Evolutionary conservation across 2,797 vertebrate species (phyloP).

Genomic region (Crenuchus spilurus): DNA sequence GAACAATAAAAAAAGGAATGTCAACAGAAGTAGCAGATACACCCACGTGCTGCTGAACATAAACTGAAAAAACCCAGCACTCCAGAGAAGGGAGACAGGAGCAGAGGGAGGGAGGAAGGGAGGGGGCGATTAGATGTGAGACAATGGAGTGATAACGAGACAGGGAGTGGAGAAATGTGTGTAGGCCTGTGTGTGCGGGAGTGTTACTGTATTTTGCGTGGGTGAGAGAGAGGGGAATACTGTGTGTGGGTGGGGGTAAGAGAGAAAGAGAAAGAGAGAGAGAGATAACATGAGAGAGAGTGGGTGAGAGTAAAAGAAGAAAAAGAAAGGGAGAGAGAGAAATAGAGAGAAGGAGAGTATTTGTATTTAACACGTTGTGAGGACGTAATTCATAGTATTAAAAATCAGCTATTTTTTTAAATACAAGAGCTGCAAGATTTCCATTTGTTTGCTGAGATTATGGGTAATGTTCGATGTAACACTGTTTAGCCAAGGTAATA

Average conservation of each 20-base stretch:
- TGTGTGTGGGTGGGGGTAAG: slow-evolving; percentile 29
- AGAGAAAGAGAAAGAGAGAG: slow-evolving; percentile 28
- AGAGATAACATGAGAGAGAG: neutral
- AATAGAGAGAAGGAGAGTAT: neutral
- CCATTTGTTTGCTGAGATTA: neutral
- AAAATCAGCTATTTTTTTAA: too few relatives aligned
- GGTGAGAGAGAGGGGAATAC: slow-evolving; percentile 21
- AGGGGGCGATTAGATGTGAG: slow-evolving; percentile 40
- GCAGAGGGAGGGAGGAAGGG: slow-evolving; percentile 4
- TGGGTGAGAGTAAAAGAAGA: slow-evolving; percentile 19
- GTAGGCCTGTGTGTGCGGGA: neutral
- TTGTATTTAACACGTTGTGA: neutral
- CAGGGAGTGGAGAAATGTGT: slow-evolving; percentile 25
- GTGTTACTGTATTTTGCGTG: slow-evolving; percentile 10
- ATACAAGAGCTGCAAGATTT: too few relatives aligned
- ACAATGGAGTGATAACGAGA: slow-evolving; percentile 56
- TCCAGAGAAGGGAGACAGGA: slow-evolving; percentile 38
- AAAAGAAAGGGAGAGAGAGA: neutral
- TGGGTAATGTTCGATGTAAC: neutral
- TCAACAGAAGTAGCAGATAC: slow-evolving; percentile 40
- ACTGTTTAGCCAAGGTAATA: neutral
- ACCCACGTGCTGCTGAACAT: slow-evolving; percentile 39
- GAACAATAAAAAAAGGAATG: slow-evolving; percentile 33
- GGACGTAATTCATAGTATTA: neutral
- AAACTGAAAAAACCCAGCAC: slow-evolving; percentile 50